Evolutionary conservation across 2,113 vertebrate species (phyloP), one percentile per base, ranked within the genome.

Genomic region (Xiphias gladius): DNA sequence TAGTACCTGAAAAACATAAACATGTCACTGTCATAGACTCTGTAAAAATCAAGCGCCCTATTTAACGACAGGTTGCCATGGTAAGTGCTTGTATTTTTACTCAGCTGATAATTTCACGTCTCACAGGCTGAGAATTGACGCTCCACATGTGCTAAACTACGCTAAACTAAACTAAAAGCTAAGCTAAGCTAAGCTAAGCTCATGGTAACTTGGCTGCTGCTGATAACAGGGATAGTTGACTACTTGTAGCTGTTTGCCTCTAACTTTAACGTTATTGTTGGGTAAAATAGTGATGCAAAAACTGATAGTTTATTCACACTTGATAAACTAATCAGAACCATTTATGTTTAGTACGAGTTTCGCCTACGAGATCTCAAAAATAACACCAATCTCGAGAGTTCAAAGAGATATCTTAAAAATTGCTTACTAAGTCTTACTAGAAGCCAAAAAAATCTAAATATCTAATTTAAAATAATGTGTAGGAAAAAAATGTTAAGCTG

Each of bases 61-160:
- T 37, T 39, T 50, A 24, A 14, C 1, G 30, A 2, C 16, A 43
- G 58, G 7, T 39, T 9, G 80, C 6, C n/a, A 93, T 92, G 92
- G 92, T 93, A 68, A 64, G 90, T 79, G 12, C 9, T 13, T 24
- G 13, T 35, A 1, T 17, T 41, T 68, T 68, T 41, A 57, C 30
- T 6, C 1, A 1, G 43, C 11, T 48, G 12, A 20, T 26, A 5
- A 13, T 54, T 76, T 3, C 19, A 37, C 14, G 1, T 69, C 1
- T 12, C 9, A 55, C 9, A 54, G 32, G 0, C 54, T 37, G 3
- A 28, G 58, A 68, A 37, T 22, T 41, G 17, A 48, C 0, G 52
- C 70, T 66, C 11, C 0, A 74, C 20, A 50, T 57, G 75, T 76
- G 82, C 86, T 88, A 63, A 76, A 68, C 62, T 86, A 26, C 39